Percentiles rank a stretch among this genome's conserved stretches.
phyloP scores from a whole-genome alignment of 2,797 vertebrate genomes.

The Sphenopsis melanotis region DNA sequence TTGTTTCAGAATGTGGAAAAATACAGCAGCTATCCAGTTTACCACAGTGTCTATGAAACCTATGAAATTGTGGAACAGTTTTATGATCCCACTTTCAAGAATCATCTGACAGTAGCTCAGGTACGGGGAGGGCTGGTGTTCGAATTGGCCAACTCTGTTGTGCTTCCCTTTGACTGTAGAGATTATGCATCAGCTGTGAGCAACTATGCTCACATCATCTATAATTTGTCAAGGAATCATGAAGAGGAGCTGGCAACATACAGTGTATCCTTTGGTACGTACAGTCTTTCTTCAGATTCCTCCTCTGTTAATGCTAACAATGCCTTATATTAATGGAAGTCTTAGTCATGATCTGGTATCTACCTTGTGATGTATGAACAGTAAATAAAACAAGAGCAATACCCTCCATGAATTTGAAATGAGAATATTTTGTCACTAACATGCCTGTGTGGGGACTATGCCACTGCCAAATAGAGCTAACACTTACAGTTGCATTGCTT shows the following conservation, averaged over 20 bases:
- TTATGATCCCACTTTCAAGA: slow-evolving; percentile 90
- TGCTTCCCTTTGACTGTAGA: slow-evolving; percentile 86
- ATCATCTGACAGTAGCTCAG: slow-evolving; percentile 84
- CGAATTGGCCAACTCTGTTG: slow-evolving; percentile 79
- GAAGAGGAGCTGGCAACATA: slow-evolving; percentile 73
- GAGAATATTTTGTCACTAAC: background rate
- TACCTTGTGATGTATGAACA: background rate
- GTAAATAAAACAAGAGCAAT: background rate
- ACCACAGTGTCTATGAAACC: slow-evolving; percentile 95
- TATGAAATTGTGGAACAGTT: slow-evolving; percentile 90
- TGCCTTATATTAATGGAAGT: background rate
- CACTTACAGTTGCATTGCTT: accelerated
- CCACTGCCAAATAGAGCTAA: background rate
- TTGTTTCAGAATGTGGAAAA: slow-evolving; percentile 79
- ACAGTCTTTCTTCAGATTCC: background rate
- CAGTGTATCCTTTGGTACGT: slow-evolving; percentile 86
- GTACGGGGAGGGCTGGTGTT: slow-evolving; percentile 88
- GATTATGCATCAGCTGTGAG: slow-evolving; percentile 84
- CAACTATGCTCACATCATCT: slow-evolving; percentile 79
- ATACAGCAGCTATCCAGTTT: slow-evolving; percentile 91
- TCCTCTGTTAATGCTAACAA: background rate
- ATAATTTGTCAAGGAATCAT: slow-evolving; percentile 77
- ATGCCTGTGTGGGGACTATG: background rate
- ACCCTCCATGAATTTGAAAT: background rate
- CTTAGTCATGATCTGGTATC: background rate